Percentiles rank a stretch among this genome's conserved stretches.
Evolutionary conservation across 1,140 invertebrate genomes (phyloP).

Genomic region (Ridgeia piscesae): DNA sequence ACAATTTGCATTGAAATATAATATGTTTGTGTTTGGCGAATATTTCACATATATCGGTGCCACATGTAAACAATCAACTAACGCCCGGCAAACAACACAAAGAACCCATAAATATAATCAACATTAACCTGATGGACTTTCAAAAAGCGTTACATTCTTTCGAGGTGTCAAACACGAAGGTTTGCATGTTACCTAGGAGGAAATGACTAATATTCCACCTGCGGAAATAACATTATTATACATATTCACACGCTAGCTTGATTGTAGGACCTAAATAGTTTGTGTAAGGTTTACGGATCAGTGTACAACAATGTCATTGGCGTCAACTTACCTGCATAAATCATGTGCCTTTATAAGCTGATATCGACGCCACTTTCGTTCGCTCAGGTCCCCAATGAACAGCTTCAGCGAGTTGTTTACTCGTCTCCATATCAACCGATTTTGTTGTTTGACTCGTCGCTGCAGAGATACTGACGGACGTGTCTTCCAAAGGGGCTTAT

Average conservation of each 20-base stretch:
- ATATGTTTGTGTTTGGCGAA: no score
- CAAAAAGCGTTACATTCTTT: no score
- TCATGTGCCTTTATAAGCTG: neutral
- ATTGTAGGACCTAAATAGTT: neutral
- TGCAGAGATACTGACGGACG: neutral
- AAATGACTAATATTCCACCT: no score
- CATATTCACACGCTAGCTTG: neutral
- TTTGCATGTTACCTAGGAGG: no score
- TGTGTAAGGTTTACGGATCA: neutral
- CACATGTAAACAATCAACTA: no score
- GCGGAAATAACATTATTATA: no score
- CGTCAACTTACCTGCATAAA: neutral
- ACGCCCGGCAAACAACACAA: no score
- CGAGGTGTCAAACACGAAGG: no score
- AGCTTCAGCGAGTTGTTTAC: neutral
- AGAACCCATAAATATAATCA: no score
- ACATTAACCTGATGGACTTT: no score
- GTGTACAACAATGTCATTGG: neutral
- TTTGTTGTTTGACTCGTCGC: neutral
- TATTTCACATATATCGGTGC: no score
- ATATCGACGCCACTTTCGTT: neutral
- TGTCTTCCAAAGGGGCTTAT: neutral
- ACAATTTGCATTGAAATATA: no score
- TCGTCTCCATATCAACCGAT: neutral
- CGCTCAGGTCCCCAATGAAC: neutral